phyloP scores from a whole-genome alignment of 2,888 invertebrate species.

The Lottia gigantea region DNA sequence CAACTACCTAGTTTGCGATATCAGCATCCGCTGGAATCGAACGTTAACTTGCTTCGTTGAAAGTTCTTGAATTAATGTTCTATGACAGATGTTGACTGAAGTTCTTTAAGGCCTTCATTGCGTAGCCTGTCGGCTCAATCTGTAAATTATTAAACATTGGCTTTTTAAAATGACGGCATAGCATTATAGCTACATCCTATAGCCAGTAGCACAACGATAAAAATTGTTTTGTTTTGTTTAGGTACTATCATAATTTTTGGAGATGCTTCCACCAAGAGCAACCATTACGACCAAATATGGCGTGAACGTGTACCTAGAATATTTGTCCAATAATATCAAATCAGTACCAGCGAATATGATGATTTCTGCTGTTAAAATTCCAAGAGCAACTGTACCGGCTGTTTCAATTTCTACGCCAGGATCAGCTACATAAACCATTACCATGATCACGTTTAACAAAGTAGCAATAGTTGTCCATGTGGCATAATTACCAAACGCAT shows the following conservation, averaged over 20 bases:
- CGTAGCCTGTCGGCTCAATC: not conserved
- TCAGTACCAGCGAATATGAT: conserved; percentile 52
- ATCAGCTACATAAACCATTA: conserved; percentile 41
- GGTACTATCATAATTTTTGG: conserved; percentile 47
- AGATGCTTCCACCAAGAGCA: conserved; percentile 54
- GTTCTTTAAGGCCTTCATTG: no score
- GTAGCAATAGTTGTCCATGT: conserved; percentile 61
- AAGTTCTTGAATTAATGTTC: no score
- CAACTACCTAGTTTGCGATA: no score
- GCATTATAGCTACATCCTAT: conserved; percentile 29
- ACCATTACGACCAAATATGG: conserved; percentile 59
- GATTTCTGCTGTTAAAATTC: conserved; percentile 47
- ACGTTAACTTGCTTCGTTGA: no score
- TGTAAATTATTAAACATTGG: conserved; percentile 9
- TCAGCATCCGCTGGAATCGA: no score
- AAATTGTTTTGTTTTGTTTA: conserved; percentile 49
- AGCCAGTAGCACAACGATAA: conserved; percentile 45
- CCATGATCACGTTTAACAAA: conserved; percentile 56
- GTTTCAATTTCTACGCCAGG: conserved; percentile 11
- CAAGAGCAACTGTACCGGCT: conserved; percentile 49
- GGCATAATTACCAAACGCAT: conserved; percentile 62
- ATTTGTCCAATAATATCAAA: conserved; percentile 53
- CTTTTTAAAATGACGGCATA: conserved; percentile 35
- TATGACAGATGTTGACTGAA: no score
- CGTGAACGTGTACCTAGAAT: conserved; percentile 60